phyloP scores from a whole-genome alignment of 2,113 vertebrate species.

The Phocoena sinus region DNA sequence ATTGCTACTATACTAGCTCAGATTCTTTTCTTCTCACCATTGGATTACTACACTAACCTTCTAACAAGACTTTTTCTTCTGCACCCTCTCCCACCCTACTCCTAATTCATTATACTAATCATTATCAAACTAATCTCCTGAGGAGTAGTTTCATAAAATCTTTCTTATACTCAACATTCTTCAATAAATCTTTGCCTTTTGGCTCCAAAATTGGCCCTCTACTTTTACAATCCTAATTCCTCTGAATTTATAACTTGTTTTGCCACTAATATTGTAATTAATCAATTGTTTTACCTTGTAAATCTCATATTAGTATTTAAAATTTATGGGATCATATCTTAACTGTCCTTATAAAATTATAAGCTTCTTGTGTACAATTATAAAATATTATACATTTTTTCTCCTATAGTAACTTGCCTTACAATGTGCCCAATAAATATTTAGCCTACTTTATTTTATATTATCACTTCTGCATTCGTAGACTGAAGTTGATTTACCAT shows the following conservation, averaged over 20 bases:
- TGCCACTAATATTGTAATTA: background rate
- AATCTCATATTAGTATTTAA: background rate
- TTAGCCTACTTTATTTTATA: background rate
- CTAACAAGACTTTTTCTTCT: background rate
- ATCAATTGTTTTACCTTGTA: background rate
- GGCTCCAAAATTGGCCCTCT: background rate
- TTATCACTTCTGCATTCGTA: background rate
- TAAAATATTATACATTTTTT: background rate
- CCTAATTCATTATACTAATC: background rate
- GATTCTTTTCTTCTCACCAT: background rate
- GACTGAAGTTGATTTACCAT: background rate
- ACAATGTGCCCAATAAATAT: background rate
- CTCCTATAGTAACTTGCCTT: background rate
- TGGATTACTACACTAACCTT: background rate
- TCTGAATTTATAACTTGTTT: background rate
- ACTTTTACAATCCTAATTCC: background rate
- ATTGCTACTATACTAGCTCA: background rate
- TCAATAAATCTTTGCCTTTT: background rate
- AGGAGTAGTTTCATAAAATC: background rate
- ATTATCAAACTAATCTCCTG: background rate
- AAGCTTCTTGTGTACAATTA: background rate
- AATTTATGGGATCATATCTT: background rate
- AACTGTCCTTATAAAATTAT: background rate
- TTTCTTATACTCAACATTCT: background rate
- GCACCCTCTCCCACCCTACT: background rate